These are phyloP conservation scores for Cassiopea xamachana DNA, from an alignment of 30 jellyfish, hydroid and myxozoan genomes.

Conservation along the genomic window DNA sequence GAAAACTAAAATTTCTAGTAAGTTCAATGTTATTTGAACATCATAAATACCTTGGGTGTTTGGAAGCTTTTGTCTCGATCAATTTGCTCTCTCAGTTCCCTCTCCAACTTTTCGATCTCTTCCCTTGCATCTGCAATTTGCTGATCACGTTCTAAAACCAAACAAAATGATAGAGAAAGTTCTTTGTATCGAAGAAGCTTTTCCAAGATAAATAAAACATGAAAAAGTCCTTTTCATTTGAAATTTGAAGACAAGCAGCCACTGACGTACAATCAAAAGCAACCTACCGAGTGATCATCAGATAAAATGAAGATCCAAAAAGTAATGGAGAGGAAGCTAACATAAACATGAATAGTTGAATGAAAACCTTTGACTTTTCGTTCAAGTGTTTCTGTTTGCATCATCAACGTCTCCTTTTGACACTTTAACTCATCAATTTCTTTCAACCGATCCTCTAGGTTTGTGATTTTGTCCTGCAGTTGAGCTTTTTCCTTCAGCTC, in stretches of 20 bases:
- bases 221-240: too few relatives aligned
- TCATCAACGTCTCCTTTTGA: slow-evolving; percentile 37
- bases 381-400: slow-evolving; percentile 33
- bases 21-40: background rate
- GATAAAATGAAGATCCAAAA: too few relatives aligned
- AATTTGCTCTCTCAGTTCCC: slow-evolving; percentile 1
- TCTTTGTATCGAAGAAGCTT: too few relatives aligned
- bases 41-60: slow-evolving; percentile 14
- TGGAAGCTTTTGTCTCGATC: slow-evolving; percentile 15
- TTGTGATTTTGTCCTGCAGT: slow-evolving; percentile 9
- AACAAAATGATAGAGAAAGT: too few relatives aligned
- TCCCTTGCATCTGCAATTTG: slow-evolving; percentile 9
- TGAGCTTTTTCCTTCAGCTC: slow-evolving; percentile 10
- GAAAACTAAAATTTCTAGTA: background rate
- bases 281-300: too few relatives aligned
- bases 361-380: slow-evolving; percentile 27
- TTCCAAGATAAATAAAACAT: too few relatives aligned
- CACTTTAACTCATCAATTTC: slow-evolving; percentile 16
- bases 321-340: too few relatives aligned
- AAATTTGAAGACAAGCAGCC: too few relatives aligned
- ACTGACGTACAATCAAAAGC: too few relatives aligned
- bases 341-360: too few relatives aligned
- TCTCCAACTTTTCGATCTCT: slow-evolving; percentile 19
- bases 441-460: slow-evolving; percentile 12
- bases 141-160: slow-evolving; percentile 34